phyloP scores from a whole-genome alignment of 2,113 vertebrate species.

The Falcunculus frontatus region DNA sequence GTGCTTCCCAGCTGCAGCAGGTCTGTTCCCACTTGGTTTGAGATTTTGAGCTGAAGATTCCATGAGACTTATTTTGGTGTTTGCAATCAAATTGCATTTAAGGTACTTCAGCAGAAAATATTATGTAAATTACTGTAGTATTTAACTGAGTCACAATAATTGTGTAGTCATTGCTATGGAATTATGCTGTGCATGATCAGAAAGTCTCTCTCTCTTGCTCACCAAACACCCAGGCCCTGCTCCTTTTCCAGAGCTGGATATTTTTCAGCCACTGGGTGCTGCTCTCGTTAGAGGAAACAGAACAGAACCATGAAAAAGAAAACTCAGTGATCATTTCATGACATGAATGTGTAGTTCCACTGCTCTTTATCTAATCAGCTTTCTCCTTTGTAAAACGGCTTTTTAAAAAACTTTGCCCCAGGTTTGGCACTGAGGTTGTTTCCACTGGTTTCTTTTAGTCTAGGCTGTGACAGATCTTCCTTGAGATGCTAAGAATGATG shows the following conservation, averaged over 20 bases:
- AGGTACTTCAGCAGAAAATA: neutral
- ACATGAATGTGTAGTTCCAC: neutral
- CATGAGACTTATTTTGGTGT: neutral
- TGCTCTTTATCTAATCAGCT: neutral
- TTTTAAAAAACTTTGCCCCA: neutral
- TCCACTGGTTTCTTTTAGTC: neutral
- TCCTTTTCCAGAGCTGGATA: neutral
- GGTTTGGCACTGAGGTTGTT: neutral
- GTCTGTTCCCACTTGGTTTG: neutral
- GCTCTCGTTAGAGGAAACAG: conserved; percentile 26
- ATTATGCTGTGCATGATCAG: neutral
- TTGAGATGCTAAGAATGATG: neutral
- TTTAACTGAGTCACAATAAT: neutral
- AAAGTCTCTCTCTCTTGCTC: neutral
- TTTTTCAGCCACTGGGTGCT: conserved; percentile 43
- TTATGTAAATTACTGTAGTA: neutral
- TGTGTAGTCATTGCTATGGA: neutral
- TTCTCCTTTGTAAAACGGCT: neutral
- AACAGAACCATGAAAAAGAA: neutral
- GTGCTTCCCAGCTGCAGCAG: neutral
- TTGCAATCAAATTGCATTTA: neutral
- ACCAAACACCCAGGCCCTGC: neutral
- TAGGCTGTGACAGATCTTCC: neutral
- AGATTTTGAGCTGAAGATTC: neutral
- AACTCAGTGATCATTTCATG: neutral